phyloP scores from a whole-genome alignment of 1,140 invertebrate species.

The Bombyx mandarina region DNA sequence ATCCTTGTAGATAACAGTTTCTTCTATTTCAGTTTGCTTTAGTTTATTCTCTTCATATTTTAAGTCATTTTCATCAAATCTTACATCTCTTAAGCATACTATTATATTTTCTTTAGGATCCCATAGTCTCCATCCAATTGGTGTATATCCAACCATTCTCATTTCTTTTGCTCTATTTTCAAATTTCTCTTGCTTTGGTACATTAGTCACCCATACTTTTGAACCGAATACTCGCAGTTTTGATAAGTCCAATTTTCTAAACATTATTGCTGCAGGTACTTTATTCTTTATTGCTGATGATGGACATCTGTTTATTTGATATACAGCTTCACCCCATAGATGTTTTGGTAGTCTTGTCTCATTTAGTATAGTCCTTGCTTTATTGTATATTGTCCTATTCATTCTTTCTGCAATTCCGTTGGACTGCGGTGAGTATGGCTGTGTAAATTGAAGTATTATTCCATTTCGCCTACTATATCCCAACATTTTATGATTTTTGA shows the following conservation, averaged over 20 bases:
- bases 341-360: slow-evolving; percentile 14
- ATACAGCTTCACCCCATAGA: slow-evolving; percentile 25
- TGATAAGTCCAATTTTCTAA: slow-evolving; percentile 7
- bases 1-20: slow-evolving; percentile 1
- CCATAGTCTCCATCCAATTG: slow-evolving; percentile 18
- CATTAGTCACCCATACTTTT: slow-evolving; percentile 9
- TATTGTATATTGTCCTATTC: slow-evolving; percentile 17
- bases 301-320: slow-evolving; percentile 17
- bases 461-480: slow-evolving; percentile 13
- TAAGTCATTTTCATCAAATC: slow-evolving; percentile 20
- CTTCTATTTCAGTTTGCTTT: not conserved
- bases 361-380: slow-evolving; percentile 15
- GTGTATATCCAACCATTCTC: slow-evolving; percentile 21
- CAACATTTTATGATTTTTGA: slow-evolving; percentile 2
- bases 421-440: slow-evolving; percentile 15
- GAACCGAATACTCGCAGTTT: slow-evolving; percentile 19
- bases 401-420: slow-evolving; percentile 20
- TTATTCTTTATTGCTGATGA: slow-evolving; percentile 7
- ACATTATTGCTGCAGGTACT: slow-evolving; percentile 8
- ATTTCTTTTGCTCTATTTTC: slow-evolving; percentile 10
- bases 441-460: slow-evolving; percentile 17
- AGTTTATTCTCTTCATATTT: slow-evolving; percentile 8
- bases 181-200: slow-evolving; percentile 14
- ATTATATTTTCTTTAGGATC: slow-evolving; percentile 15
- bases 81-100: slow-evolving; percentile 17